Evolutionary conservation across 2,888 invertebrate genomes (phyloP).

Genomic region (Poecilus cupreus): DNA sequence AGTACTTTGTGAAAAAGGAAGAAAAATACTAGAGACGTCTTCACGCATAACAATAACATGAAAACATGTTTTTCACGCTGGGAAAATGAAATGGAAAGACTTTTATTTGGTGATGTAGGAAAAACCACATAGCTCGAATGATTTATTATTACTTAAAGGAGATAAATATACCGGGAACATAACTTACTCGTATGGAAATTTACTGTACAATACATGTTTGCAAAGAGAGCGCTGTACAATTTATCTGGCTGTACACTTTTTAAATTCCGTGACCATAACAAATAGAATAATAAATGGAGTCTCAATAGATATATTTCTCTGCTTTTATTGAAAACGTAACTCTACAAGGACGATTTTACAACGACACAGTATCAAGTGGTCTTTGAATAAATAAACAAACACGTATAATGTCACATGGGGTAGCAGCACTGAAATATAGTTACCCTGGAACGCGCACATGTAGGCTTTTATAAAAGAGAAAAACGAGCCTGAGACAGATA

Average conservation of each 20-base stretch:
- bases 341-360: too few relatives aligned
- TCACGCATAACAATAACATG: conserved; percentile 54
- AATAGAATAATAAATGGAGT: too few relatives aligned
- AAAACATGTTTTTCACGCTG: conserved; percentile 56
- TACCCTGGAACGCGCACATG: too few relatives aligned
- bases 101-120: conserved; percentile 50
- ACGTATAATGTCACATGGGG: too few relatives aligned
- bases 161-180: conserved; percentile 52
- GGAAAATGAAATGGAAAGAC: conserved; percentile 58
- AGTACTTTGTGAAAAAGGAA: conserved; percentile 28
- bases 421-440: too few relatives aligned
- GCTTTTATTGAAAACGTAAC: too few relatives aligned
- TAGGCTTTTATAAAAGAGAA: too few relatives aligned
- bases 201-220: background rate
- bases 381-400: too few relatives aligned
- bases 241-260: background rate
- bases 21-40: conserved; percentile 45
- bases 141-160: conserved; percentile 58
- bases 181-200: conserved; percentile 20
- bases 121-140: conserved; percentile 50
- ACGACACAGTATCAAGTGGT: too few relatives aligned
- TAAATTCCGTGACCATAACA: background rate
- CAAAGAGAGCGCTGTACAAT: background rate
- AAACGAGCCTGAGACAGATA: too few relatives aligned
- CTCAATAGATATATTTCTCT: too few relatives aligned